Evolutionary conservation across 2,113 vertebrate genomes (phyloP).

Genomic region (Turdus rufiventris): DNA sequence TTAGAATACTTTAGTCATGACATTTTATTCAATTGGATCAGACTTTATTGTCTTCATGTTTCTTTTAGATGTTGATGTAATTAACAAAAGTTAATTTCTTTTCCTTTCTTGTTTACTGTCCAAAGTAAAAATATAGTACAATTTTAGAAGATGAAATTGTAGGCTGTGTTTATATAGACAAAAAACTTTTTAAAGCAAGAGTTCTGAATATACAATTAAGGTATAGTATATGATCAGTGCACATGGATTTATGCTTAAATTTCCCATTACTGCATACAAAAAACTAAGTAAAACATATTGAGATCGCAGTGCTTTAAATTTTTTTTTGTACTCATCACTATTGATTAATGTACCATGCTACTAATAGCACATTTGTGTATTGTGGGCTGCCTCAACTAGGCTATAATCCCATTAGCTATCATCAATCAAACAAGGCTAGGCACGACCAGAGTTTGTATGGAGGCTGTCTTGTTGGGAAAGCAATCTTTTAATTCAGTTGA

Average conservation of each 20-base stretch:
- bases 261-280: not conserved
- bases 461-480: not conserved
- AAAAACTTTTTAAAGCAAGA: not conserved
- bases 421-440: not conserved
- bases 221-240: not conserved
- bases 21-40: constrained; percentile 27
- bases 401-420: not conserved
- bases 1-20: constrained; percentile 7
- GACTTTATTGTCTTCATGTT: not conserved
- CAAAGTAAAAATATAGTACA: not conserved
- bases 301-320: not conserved
- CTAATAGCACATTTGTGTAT: not conserved
- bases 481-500: not conserved
- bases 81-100: constrained; percentile 39
- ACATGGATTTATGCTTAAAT: not conserved
- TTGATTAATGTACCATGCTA: not conserved
- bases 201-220: not conserved
- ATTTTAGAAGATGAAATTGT: not conserved
- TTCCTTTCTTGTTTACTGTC: not conserved
- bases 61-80: constrained; percentile 41
- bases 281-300: not conserved
- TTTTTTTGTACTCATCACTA: not conserved
- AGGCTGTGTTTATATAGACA: not conserved
- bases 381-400: not conserved
- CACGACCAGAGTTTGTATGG: not conserved